phyloP scores from a whole-genome alignment of 2,797 vertebrate genomes.

The Lates japonicus region DNA sequence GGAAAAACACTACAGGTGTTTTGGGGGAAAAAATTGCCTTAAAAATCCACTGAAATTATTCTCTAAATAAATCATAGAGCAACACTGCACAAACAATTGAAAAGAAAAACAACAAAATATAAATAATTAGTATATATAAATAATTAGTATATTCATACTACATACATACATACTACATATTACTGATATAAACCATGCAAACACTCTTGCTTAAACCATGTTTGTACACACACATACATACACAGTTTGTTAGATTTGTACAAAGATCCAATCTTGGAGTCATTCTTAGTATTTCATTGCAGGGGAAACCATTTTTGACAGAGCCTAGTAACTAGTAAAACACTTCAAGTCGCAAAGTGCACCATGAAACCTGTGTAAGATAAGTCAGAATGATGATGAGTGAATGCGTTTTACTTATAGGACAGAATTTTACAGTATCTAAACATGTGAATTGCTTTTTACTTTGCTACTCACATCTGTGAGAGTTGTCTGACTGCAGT shows the following conservation, averaged over 20 bases:
- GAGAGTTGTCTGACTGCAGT: constrained; percentile 13
- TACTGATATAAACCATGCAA: constrained; percentile 42
- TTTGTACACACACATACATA: constrained; percentile 11
- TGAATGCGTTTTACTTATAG: constrained; percentile 7
- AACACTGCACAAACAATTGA: neutral
- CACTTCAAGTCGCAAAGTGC: constrained; percentile 37
- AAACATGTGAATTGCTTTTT: constrained; percentile 13
- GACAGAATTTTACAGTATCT: constrained; percentile 7
- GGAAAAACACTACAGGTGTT: neutral
- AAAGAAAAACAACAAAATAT: neutral
- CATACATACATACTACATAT: too few species aligned
- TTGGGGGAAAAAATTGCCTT: neutral
- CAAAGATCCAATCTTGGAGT: neutral
- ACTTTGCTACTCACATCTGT: constrained; percentile 11
- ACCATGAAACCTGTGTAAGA: constrained; percentile 22
- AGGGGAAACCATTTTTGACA: constrained; percentile 11
- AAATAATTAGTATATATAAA: constrained; percentile 11
- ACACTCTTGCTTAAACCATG: constrained; percentile 30
- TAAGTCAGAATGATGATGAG: neutral
- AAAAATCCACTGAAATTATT: neutral
- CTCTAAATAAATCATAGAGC: constrained; percentile 10
- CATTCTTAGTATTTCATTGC: neutral
- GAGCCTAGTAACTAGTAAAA: constrained; percentile 8
- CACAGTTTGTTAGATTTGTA: constrained; percentile 25
- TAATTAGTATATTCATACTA: too few species aligned